Evolutionary conservation across 2,113 vertebrate genomes (phyloP), one percentile per base, ranked within the genome.

Genomic region (Burhinus bistriatus): DNA sequence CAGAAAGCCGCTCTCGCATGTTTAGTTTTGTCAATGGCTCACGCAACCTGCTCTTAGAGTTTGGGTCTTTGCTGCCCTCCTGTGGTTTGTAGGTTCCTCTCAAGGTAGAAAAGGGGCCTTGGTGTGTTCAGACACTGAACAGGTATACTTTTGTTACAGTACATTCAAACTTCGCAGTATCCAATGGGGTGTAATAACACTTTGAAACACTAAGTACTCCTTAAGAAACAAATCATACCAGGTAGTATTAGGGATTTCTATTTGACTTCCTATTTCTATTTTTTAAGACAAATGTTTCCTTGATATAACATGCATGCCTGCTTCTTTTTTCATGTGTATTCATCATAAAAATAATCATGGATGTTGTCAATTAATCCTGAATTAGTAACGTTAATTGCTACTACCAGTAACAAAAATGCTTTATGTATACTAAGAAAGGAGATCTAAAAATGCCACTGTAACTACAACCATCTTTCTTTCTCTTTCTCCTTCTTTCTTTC

Each of bases 21-120:
- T 11, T 59, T 9, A 6, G 5, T 8, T 45, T 18, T 44, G 19
- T 9, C 9, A 3, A 7, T 4, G 27, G 47, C 38, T 42, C n/a
- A 6, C 0, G 0, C 2, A 26, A 16, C 5, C 12, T 5, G 16
- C 12, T 19, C 14, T 30, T 11, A 3, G 54, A 14, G 10, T 15
- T 26, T 40, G 29, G 27, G 26, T 62, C 65, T 89, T 84, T 91
- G 88, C 73, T 94, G 90, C 84, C 73, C 65, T 94, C 84, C 8
- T 34, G 87, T 84, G 92, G 38, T 29, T 71, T 8, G 5, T 6
- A 38, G 32, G 5, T 54, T 9, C 47, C 20, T 65, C 26, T 30
- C 47, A 26, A 57, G 34, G 42, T 18, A 27, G 36, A 18, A 26
- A 54, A 49, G 3, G 2, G 5, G 5, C 4, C 27, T 21, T 8